Percentiles rank a stretch among this genome's conserved stretches.
phyloP scores from a whole-genome alignment of 2,113 vertebrate genomes.

The Oryzias woworae region DNA sequence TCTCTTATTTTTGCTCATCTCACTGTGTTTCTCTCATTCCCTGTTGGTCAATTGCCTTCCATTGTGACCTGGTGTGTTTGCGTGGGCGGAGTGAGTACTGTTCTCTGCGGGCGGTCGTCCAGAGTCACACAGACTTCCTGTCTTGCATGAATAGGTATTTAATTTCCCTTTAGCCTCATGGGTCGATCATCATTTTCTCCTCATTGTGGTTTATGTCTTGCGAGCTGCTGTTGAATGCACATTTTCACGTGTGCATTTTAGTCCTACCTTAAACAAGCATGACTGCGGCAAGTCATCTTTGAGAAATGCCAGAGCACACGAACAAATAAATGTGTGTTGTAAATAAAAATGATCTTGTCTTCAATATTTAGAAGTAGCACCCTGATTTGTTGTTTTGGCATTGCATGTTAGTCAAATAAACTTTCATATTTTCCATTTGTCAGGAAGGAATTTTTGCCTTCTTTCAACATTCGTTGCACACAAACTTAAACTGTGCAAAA shows the following conservation, averaged over 20 bases:
- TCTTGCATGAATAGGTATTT: conserved; percentile 89
- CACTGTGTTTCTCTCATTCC: conserved; percentile 80
- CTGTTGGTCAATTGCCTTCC: conserved; percentile 72
- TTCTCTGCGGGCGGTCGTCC: conserved; percentile 72
- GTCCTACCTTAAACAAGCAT: conserved; percentile 16
- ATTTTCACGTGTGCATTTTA: conserved; percentile 49
- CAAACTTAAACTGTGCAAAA: no score
- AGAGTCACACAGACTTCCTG: conserved; percentile 75
- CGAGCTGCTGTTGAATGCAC: conserved; percentile 29
- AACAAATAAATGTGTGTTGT: background rate
- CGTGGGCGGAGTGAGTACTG: conserved; percentile 79
- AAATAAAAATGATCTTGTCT: no score
- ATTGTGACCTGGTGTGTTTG: conserved; percentile 78
- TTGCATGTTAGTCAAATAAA: conserved; percentile 9
- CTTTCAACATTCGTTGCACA: no score
- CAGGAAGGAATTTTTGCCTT: no score
- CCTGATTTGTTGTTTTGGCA: conserved; percentile 7
- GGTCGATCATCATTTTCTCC: conserved; percentile 40
- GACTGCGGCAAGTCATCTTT: conserved; percentile 20
- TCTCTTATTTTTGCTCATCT: conserved; percentile 65
- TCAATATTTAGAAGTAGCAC: background rate
- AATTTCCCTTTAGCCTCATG: conserved; percentile 69
- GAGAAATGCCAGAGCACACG: conserved; percentile 52
- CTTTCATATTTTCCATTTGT: background rate
- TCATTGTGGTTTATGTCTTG: conserved; percentile 37